These are phyloP conservation scores for Bombycilla garrulus DNA, from an alignment of 2,113 vertebrate species.

Conservation along the genomic window DNA sequence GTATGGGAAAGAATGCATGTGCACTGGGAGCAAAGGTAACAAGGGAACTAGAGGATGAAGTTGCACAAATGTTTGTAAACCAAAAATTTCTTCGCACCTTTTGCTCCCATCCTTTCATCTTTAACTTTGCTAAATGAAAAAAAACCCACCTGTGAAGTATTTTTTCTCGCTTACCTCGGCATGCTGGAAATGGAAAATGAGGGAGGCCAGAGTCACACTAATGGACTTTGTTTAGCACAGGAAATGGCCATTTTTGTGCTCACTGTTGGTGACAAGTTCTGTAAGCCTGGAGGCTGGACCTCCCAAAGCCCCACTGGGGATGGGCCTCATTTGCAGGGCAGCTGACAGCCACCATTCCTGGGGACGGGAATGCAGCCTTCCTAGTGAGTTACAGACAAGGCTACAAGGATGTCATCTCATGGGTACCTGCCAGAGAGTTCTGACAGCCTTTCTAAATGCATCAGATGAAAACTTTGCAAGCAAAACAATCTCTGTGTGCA, in stretches of 20 bases:
- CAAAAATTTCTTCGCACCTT: not conserved
- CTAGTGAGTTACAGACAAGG: not conserved
- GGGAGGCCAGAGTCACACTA: not conserved
- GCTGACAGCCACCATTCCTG: not conserved
- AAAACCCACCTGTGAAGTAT: fast-evolving
- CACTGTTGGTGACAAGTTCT: not conserved
- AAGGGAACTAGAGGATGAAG: not conserved
- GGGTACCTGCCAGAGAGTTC: not conserved
- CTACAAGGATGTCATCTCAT: not conserved
- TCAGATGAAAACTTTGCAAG: not conserved
- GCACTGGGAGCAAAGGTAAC: not conserved
- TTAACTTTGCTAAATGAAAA: not conserved
- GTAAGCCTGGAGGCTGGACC: not conserved
- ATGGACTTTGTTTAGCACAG: not conserved
- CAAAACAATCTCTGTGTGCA: not conserved
- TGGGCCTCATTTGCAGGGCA: not conserved
- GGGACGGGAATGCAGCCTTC: not conserved
- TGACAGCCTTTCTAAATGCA: not conserved
- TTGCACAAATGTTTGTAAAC: not conserved
- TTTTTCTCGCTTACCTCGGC: not conserved
- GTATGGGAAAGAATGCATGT: not conserved
- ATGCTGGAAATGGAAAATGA: not conserved
- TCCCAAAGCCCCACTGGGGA: fast-evolving
- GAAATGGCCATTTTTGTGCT: not conserved
- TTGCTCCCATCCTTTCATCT: not conserved